phyloP scores from a whole-genome alignment of 23 tunicate genomes.

The Ascidia mentula region DNA sequence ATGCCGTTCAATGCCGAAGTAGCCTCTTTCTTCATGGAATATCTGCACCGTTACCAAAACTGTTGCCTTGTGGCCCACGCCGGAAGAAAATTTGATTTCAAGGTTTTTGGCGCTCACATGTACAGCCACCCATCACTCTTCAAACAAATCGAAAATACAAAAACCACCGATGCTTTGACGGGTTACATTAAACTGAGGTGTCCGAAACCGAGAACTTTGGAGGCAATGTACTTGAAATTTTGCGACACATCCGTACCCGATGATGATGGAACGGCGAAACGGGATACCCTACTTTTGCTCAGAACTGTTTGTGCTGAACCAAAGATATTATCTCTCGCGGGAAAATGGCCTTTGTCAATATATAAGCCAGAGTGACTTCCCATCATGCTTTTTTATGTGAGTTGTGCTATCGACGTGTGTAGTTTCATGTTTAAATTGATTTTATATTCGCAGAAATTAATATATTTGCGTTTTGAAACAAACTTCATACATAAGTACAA shows the following conservation, averaged over 20 bases:
- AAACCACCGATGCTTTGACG: neutral
- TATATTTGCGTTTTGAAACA: too few species aligned
- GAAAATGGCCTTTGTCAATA: too few species aligned
- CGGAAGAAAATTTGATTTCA: neutral
- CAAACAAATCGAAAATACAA: neutral
- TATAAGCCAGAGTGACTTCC: too few species aligned
- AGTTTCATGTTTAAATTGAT: too few species aligned
- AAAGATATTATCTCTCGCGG: too few species aligned
- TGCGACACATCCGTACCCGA: neutral
- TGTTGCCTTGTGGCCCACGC: neutral
- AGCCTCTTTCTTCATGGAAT: neutral
- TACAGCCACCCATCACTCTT: neutral
- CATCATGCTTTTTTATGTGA: too few species aligned
- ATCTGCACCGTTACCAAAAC: neutral
- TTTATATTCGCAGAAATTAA: too few species aligned
- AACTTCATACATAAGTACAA: too few species aligned
- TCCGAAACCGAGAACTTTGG: neutral
- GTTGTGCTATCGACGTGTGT: too few species aligned
- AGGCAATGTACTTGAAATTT: neutral
- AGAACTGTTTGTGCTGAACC: too few species aligned
- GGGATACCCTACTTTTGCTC: too few species aligned
- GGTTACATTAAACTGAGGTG: neutral
- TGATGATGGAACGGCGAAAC: neutral
- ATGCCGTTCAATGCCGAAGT: neutral
- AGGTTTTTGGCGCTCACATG: neutral